Evolutionary conservation across 1,140 invertebrate species (phyloP).

Genomic region (Drosophila rufa): DNA sequence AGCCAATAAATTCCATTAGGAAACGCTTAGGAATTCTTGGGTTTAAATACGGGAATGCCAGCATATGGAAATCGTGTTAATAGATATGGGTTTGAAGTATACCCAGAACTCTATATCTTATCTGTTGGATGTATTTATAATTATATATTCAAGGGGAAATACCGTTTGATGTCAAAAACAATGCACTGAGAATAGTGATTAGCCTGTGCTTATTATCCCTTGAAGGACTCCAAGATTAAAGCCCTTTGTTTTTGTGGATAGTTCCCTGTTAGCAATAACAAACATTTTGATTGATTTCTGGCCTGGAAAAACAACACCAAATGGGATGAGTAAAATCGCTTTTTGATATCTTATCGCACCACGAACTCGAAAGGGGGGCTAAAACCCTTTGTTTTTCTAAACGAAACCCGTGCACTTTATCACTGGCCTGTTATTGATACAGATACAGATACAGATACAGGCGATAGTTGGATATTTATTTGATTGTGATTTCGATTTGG

Average conservation of each 20-base stretch:
- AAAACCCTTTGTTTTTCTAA: conserved; percentile 19
- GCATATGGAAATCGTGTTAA: background rate
- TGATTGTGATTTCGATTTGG: conserved; percentile 53
- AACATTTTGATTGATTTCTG: background rate
- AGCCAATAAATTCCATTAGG: background rate
- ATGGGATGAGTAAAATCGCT: conserved; percentile 1
- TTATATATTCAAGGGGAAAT: background rate
- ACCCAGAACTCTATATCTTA: background rate
- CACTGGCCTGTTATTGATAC: conserved; percentile 48
- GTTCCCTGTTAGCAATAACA: background rate
- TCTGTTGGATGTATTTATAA: background rate
- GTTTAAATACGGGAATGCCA: background rate
- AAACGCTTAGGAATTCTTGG: background rate
- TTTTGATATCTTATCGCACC: conserved; percentile 43
- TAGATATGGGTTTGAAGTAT: background rate
- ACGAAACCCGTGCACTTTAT: conserved; percentile 43
- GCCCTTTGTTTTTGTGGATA: conserved; percentile 7
- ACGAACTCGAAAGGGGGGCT: conserved; percentile 3
- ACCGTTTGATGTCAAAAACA: background rate
- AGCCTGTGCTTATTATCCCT: background rate
- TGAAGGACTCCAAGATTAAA: background rate
- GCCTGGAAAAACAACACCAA: conserved; percentile 5
- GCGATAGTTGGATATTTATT: conserved; percentile 51
- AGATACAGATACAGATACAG: conserved; percentile 47
- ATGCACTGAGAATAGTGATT: no score